A percentile compares a stretch with the other conserved stretches of the same genome.
Evolutionary conservation across 2,888 invertebrate species (phyloP).

Genomic region (Amitus sp.): DNA sequence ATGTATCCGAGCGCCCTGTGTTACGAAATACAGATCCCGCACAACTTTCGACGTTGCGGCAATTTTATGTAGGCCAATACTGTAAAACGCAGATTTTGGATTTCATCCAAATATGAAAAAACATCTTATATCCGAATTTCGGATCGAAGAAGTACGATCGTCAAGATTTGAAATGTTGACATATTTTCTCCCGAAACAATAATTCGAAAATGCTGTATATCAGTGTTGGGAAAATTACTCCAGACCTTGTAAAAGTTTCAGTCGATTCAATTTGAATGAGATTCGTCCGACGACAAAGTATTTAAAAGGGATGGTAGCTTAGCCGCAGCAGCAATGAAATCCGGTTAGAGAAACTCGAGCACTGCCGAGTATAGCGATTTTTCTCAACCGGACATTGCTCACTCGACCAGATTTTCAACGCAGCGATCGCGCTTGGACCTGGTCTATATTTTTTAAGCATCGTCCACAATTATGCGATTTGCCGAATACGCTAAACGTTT

Average conservation of each 20-base stretch:
- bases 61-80: constrained; percentile 37
- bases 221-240: too few relatives aligned
- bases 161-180: too few relatives aligned
- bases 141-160: too few relatives aligned
- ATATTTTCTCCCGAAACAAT: too few relatives aligned
- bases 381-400: background rate
- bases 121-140: background rate
- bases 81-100: background rate
- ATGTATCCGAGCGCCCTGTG: constrained; percentile 30
- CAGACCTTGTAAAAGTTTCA: too few relatives aligned
- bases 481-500: constrained; percentile 27
- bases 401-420: background rate
- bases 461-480: constrained; percentile 3
- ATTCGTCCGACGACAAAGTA: too few relatives aligned
- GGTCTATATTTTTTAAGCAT: background rate
- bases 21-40: constrained; percentile 30
- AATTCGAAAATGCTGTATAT: too few relatives aligned
- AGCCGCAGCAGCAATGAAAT: too few relatives aligned
- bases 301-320: too few relatives aligned
- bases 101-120: background rate
- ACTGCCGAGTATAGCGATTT: too few relatives aligned
- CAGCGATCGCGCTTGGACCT: background rate
- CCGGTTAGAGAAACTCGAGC: too few relatives aligned
- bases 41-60: constrained; percentile 32
- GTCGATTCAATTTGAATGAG: too few relatives aligned